Evolutionary conservation across 2,888 invertebrate genomes (phyloP), one percentile per base, ranked within the genome.

Genomic region (Cryptophagus acutangulus): DNA sequence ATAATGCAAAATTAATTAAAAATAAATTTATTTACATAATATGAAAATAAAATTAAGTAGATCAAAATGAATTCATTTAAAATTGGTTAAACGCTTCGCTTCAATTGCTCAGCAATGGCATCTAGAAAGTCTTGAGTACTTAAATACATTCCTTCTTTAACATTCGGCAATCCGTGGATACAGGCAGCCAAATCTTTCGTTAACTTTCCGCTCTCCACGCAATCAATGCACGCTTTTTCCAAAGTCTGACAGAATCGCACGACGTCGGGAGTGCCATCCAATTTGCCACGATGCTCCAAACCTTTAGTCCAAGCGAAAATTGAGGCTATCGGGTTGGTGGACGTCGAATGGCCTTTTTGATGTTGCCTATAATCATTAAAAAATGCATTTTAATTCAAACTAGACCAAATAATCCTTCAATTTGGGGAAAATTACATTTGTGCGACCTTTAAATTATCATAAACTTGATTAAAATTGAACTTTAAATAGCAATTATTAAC

Each of bases 241-340:
- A 92, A 71, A 16, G 76, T 71, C 25, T 73, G 62, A 12, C 85
- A 88, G 65, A 88, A 92, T 67, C 72, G 74, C n/a, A 72, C 76
- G 38, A 91, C 71, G 2, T 86, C 87, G 0, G 80, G 77, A 18
- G 85, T 91, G 48, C 74, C 71, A 62, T 92, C 92, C 26, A 92
- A 71, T 63, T 84, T 83, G 34, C 87, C 91, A 49, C 92, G 76
- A 63, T 92, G 92, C 36, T 79, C 76, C 33, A 92, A 74, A 1
- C 91, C 91, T 36, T 87, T 72, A 0, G 91, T 90, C 91, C 91
- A 92, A 6, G 91, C 92, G 71, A 86, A 92, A 60, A 92, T 90
- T 28, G 89, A 90, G 9, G 92, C 92, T 42, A 92, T 82, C 6
- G 92, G 90, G 71, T 92, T 92, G 40, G 92, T 92, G 47, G 89